These are phyloP conservation scores for Metridium senile DNA, from an alignment of 92 coral and sea anemone species.

Conservation along the genomic window DNA sequence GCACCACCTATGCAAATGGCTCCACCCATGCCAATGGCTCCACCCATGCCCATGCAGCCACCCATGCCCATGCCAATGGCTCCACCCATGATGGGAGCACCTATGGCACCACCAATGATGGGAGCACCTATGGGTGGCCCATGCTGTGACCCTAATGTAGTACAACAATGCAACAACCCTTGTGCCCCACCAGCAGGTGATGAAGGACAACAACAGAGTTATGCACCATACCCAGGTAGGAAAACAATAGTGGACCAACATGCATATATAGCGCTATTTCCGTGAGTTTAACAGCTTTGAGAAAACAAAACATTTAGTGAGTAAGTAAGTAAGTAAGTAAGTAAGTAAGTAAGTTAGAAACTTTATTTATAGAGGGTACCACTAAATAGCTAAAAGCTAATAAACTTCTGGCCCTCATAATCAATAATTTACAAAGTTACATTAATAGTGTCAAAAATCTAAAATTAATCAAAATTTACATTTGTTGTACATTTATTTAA, in stretches of 20 bases:
- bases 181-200: constrained; percentile 73
- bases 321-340: no score
- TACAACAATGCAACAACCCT: constrained; percentile 73
- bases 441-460: no score
- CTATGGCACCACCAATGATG: constrained; percentile 37
- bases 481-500: no score
- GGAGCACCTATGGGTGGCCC: constrained; percentile 46
- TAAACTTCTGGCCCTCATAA: no score
- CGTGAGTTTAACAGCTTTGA: no score
- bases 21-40: constrained; percentile 5
- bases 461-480: no score
- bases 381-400: no score
- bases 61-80: constrained; percentile 43
- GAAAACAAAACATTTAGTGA: no score
- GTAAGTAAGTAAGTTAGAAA: no score
- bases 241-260: background rate
- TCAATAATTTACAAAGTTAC: no score
- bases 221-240: constrained; percentile 87
- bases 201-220: constrained; percentile 48
- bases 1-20: constrained; percentile 4
- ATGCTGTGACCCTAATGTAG: constrained; percentile 73
- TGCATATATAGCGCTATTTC: no score
- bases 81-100: constrained; percentile 48
- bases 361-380: no score
- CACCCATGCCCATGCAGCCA: constrained; percentile 42